Evolutionary conservation across 2,888 invertebrate genomes (phyloP).

Genomic region (Myopa testacea): DNA sequence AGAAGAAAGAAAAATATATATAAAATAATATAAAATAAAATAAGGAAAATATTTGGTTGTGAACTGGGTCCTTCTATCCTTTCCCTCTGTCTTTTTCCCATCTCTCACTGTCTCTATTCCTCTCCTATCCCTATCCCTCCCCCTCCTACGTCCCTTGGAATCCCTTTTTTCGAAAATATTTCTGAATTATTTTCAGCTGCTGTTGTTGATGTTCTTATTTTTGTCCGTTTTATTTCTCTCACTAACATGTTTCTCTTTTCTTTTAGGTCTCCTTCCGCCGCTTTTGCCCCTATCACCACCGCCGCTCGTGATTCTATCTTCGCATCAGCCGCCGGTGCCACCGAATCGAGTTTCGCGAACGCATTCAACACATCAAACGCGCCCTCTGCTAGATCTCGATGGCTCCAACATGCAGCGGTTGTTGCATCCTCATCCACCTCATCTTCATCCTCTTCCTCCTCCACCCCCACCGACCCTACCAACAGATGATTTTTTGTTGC

Average conservation of each 20-base stretch:
- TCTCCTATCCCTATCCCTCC: neutral
- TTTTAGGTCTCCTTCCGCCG: slow-evolving; percentile 51
- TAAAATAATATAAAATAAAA: neutral
- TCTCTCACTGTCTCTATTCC: neutral
- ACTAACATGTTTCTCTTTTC: slow-evolving; percentile 55
- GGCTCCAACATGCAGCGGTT: neutral
- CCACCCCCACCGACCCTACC: neutral
- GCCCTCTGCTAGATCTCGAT: neutral
- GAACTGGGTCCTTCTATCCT: neutral
- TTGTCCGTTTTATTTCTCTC: slow-evolving; percentile 23
- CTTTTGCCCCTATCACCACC: neutral
- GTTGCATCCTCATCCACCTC: neutral
- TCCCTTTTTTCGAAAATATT: neutral
- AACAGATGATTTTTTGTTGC: neutral
- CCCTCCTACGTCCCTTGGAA: neutral
- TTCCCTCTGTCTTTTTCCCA: too few species aligned
- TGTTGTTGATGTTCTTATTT: neutral
- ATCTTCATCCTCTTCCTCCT: slow-evolving; percentile 17
- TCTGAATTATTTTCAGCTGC: neutral
- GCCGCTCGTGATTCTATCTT: neutral
- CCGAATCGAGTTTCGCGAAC: neutral
- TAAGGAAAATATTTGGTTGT: neutral
- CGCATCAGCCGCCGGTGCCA: neutral
- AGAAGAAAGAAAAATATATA: neutral
- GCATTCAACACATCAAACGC: neutral